Conservation (phyloP, 2,888 invertebrate species). For the Gortyna flavago region DNA sequence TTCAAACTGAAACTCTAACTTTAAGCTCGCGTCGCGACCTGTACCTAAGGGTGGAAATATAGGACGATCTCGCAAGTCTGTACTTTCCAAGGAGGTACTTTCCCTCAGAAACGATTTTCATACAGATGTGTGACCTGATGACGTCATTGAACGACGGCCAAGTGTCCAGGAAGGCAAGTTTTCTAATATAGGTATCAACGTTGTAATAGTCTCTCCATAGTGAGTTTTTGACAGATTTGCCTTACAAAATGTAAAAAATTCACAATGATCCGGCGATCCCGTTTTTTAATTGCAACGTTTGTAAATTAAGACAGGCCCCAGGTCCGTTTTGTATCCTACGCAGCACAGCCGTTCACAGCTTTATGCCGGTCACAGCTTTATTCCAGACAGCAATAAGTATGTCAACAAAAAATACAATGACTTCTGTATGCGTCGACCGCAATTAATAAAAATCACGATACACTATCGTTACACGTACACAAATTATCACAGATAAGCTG, state of each 20-base stretch:
- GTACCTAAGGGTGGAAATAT: no score
- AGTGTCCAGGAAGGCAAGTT: not conserved
- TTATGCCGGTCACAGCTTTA: no score
- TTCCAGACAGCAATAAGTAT: constrained; percentile 6
- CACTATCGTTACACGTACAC: constrained; percentile 61
- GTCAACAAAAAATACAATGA: constrained; percentile 7
- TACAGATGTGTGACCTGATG: not conserved
- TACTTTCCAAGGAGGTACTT: no score
- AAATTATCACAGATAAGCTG: constrained; percentile 84
- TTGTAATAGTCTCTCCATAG: not conserved
- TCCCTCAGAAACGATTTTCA: not conserved
- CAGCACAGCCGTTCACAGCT: not conserved
- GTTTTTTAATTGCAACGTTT: not conserved
- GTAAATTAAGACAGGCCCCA: not conserved
- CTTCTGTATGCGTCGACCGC: constrained; percentile 20
- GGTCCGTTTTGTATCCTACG: no score
- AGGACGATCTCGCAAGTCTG: not conserved
- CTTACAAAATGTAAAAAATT: not conserved
- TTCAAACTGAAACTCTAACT: not conserved
- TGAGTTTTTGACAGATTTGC: not conserved
- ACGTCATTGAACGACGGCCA: not conserved
- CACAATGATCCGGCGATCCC: not conserved
- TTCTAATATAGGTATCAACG: not conserved
- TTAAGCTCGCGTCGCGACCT: no score
- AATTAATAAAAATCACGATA: constrained; percentile 65